Base-by-base conservation (phyloP, 2,888 invertebrate genomes). In the Luperina nickerlii region DNA sequence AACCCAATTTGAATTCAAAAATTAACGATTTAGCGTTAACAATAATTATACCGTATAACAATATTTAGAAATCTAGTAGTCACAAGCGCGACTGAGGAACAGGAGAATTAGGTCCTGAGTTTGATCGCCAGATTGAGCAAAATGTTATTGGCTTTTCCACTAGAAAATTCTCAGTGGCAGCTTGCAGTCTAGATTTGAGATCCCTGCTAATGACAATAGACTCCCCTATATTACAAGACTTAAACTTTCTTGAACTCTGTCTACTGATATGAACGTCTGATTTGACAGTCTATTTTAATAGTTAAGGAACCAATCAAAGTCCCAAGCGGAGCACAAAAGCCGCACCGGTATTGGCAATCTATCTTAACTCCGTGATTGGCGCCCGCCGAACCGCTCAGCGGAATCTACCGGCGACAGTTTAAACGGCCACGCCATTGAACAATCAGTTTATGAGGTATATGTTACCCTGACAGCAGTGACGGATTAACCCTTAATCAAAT, bases 281-380 rank as follows among this genome's bases (percentile, higher is more conserved):
- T 54, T 66, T 9, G 5, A 24, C 18, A 18, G 38, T 63, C 2
- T 38, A 65, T 48, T 68, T 57, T n/a, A n/a, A 54, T 71, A 69
- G 57, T 20, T 5, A n/a, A 62, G 75, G 62, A 1, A 42, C 11
- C 51, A 84, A 57, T 60, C 27, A 18, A 24, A 72, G 89, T 51
- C 15, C 78, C 75, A 89, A 86, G 60, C 8, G 79, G 88, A 90
- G 76, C 75, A 74, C 69, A 79, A 78, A 76, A 84, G 75, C 83
- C 81, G 76, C 81, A 76, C 79, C 79, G 84, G 89, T 88, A 88
- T 87, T 84, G 88, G 90, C 91, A 91, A 93, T 93, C 90, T 85
- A 91, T 93, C 92, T 92, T 90, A 90, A 89, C 88, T 87, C 89
- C 79, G 88, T 91, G 92, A 92, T 93, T 92, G 92, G 91, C 83